Conservation (phyloP, 2,113 vertebrate genomes). For the Opisthocomus hoazin region DNA sequence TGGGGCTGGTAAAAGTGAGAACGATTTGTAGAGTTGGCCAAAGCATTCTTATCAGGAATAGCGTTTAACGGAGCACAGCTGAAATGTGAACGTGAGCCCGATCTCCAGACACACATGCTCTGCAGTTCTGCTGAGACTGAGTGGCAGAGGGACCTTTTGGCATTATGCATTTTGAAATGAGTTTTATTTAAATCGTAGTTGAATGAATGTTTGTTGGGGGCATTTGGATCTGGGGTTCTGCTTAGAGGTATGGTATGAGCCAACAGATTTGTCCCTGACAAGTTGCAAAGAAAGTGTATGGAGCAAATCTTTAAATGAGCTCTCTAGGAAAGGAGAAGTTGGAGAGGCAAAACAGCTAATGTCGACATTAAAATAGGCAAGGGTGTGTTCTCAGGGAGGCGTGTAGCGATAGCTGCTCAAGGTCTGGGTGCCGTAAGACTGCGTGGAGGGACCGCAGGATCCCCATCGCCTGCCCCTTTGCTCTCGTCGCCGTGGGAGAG, state of each 20-base stretch:
- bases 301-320: background rate
- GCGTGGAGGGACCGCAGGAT: background rate
- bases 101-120: background rate
- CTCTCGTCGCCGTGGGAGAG: background rate
- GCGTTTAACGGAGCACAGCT: background rate
- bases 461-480: background rate
- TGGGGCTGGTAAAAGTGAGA: background rate
- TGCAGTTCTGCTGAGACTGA: background rate
- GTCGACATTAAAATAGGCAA: background rate
- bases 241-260: background rate
- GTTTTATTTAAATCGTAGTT: background rate
- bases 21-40: background rate
- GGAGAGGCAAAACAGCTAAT: background rate
- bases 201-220: background rate
- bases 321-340: background rate
- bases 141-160: background rate
- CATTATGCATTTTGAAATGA: background rate
- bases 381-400: background rate
- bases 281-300: background rate
- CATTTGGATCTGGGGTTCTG: background rate
- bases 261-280: background rate
- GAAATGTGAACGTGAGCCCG: background rate
- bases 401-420: background rate
- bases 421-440: background rate
- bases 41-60: background rate